Evolutionary conservation across 2,113 vertebrate species (phyloP), one percentile per base, ranked within the genome.

Genomic region (Xyliphius kryptos): DNA sequence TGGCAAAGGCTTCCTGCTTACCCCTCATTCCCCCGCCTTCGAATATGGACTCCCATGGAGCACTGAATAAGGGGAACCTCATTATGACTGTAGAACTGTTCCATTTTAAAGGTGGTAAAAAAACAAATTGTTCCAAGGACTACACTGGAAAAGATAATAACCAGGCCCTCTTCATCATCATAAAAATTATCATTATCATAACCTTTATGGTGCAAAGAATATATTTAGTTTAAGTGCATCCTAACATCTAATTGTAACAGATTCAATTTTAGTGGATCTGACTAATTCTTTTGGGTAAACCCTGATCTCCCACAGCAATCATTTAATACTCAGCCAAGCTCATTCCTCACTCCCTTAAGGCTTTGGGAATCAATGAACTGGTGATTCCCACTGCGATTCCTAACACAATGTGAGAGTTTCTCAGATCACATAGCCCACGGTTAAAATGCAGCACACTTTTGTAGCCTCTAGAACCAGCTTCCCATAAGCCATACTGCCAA

Each of bases 281-380:
- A 21, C 47, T 44, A 60, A 67, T 51, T 67, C 56, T 43, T 59
- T 37, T 17, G 65, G 41, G 20, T 19, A 44, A 59, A 67, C 38
- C 15, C 22, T 47, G 2, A 43, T 67, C 65, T 67, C 48, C 56
- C 38, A 6, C 56, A 58, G 66, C 62, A 62, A 55, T 47, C 52
- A 53, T 67, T 73, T 64, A 73, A 66, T 61, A 47, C 67, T 68
- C 55, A 48, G 51, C 36, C 62, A 49, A 69, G 62, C 53, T 16
- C 46, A 32, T 22, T 56, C 22, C 32, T 53, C 50, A 15, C 3
- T 15, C 64, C 60, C 53, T 49, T 41, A 41, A 58, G 60, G 48
- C 55, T 46, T 38, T 37, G 12, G 52, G 59, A 66, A 73, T 69
- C 71, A 69, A 73, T 69, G 66, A 69, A 56, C 56, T 67, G 49